phyloP scores from a whole-genome alignment of 2,888 invertebrate genomes.

The Zaprionus lineosus region DNA sequence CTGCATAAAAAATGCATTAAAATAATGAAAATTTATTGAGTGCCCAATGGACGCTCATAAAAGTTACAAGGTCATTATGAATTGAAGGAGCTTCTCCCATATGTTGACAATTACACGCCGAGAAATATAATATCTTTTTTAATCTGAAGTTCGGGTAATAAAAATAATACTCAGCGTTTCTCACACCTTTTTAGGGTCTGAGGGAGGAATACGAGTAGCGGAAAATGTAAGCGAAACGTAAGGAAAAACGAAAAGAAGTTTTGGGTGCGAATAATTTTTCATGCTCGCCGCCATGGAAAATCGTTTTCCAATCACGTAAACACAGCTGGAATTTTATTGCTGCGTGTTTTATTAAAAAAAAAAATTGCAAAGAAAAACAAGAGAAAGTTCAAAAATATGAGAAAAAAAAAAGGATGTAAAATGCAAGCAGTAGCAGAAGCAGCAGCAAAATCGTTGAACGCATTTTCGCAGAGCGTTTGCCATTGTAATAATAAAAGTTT shows the following conservation, averaged over 20 bases:
- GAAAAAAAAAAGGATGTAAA: slow-evolving; percentile 41
- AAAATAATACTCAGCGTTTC: slow-evolving; percentile 51
- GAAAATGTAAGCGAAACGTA: neutral
- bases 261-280: slow-evolving; percentile 53
- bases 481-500: slow-evolving; percentile 70
- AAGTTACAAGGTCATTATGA: slow-evolving; percentile 55
- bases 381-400: slow-evolving; percentile 6
- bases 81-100: slow-evolving; percentile 39
- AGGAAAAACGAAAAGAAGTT: slow-evolving; percentile 31
- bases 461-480: slow-evolving; percentile 59
- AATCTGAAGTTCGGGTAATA: slow-evolving; percentile 52
- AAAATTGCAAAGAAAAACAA: slow-evolving; percentile 8
- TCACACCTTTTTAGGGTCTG: slow-evolving; percentile 38
- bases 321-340: slow-evolving; percentile 78
- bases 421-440: slow-evolving; percentile 45
- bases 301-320: slow-evolving; percentile 77
- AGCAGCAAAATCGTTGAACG: slow-evolving; percentile 69
- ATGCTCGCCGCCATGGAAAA: slow-evolving; percentile 69
- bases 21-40: slow-evolving; percentile 74
- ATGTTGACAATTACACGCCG: slow-evolving; percentile 51
- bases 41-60: slow-evolving; percentile 50
- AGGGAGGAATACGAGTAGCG: neutral
- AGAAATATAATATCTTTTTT: slow-evolving; percentile 49
- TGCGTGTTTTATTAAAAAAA: slow-evolving; percentile 63
- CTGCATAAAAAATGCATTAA: slow-evolving; percentile 70